Conservation (phyloP, 2,113 vertebrate species). For the Carettochelys insculpta region DNA sequence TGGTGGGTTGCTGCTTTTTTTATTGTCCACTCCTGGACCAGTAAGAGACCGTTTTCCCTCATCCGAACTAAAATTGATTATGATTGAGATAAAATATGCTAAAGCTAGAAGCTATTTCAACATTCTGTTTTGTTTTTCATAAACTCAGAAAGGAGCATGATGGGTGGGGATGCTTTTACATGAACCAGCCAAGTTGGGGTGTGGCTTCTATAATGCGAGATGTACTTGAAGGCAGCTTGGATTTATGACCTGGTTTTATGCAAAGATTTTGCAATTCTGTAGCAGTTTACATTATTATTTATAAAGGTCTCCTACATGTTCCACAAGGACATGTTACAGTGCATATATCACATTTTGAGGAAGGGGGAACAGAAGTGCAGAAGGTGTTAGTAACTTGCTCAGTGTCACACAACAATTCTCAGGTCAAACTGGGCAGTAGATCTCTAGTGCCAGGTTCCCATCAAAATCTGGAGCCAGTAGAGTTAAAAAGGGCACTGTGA, state of each 20-base stretch:
- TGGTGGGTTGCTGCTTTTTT: no score
- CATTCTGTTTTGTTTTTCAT: not conserved
- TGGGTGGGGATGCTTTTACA: not conserved
- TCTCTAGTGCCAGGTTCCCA: not conserved
- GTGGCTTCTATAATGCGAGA: not conserved
- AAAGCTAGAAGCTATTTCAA: not conserved
- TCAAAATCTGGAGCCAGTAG: not conserved
- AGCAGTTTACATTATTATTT: not conserved
- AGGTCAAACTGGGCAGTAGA: not conserved
- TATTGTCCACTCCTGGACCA: no score
- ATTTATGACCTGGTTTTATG: not conserved
- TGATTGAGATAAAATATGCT: not conserved
- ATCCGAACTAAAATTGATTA: not conserved
- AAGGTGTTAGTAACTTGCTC: not conserved
- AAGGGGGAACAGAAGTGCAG: not conserved
- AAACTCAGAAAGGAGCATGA: not conserved
- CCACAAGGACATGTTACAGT: not conserved
- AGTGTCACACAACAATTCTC: not conserved
- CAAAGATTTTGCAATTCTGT: not conserved
- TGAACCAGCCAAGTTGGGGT: not conserved
- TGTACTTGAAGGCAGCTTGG: not conserved
- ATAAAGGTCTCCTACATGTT: not conserved
- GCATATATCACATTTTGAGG: not conserved
- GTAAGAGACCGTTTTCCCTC: not conserved
- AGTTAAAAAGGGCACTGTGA: not conserved